Conservation (phyloP, 2,888 invertebrate species). For the Amphimallon solstitiale region DNA sequence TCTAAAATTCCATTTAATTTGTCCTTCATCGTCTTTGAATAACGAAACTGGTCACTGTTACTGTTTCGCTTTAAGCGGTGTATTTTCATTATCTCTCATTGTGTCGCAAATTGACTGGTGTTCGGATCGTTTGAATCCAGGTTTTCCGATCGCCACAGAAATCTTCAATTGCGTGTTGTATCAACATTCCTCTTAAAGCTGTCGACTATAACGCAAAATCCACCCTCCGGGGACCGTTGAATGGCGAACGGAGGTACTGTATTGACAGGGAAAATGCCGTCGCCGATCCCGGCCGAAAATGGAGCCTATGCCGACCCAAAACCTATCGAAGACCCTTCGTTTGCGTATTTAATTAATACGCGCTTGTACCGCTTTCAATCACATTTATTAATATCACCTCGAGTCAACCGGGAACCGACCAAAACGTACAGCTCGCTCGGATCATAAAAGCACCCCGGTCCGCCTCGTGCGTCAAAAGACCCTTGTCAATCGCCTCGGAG, state of each 20-base stretch:
- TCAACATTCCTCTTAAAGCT: neutral
- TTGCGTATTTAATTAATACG: constrained; percentile 36
- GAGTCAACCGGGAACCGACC: neutral
- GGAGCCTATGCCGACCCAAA: neutral
- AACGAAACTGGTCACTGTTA: too few species aligned
- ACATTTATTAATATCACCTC: constrained; percentile 36
- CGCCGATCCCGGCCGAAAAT: too few species aligned
- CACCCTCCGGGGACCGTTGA: neutral
- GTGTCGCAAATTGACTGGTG: constrained; percentile 3
- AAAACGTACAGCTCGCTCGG: neutral
- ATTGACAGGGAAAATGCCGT: too few species aligned
- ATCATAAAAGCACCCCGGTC: neutral
- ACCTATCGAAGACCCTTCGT: constrained; percentile 14
- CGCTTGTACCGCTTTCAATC: constrained; percentile 30
- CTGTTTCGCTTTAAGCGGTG: neutral
- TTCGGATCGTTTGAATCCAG: neutral
- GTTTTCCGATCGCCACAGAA: too few species aligned
- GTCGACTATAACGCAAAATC: neutral
- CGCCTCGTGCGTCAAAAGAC: neutral
- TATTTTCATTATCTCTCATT: constrained; percentile 5
- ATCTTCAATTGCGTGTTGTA: neutral
- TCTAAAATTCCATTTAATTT: too few species aligned
- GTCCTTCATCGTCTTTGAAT: too few species aligned
- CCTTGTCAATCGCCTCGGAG: constrained; percentile 22
- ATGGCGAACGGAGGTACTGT: neutral